Evolutionary conservation across 2,797 vertebrate species (phyloP).

Genomic region (Neosilurus mollespiculum): DNA sequence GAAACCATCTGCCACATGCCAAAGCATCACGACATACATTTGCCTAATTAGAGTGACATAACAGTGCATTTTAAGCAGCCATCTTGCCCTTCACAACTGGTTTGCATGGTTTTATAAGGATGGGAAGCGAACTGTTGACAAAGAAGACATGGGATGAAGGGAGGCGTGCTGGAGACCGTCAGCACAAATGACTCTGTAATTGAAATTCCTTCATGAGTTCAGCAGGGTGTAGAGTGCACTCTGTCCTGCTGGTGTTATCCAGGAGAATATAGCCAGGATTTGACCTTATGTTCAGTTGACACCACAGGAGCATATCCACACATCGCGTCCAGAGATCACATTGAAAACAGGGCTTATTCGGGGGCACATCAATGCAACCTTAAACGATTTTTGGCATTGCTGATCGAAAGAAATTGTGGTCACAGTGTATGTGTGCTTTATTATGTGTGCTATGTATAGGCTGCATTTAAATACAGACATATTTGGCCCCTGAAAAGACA

Average conservation of each 20-base stretch:
- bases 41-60: constrained; percentile 60
- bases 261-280: constrained; percentile 11
- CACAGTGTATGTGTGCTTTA: neutral
- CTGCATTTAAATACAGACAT: neutral
- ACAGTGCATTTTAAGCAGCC: constrained; percentile 57
- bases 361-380: neutral
- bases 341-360: constrained; percentile 7
- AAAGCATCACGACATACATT: constrained; percentile 57
- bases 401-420: neutral
- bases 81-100: constrained; percentile 60
- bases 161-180: constrained; percentile 30
- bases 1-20: constrained; percentile 55
- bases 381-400: neutral
- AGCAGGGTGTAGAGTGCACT: constrained; percentile 39
- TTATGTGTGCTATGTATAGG: neutral
- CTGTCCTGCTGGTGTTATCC: constrained; percentile 9
- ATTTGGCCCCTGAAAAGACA: neutral
- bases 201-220: constrained; percentile 54
- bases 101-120: constrained; percentile 55
- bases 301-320: constrained; percentile 6
- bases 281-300: constrained; percentile 17
- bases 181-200: constrained; percentile 49
- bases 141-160: constrained; percentile 45
- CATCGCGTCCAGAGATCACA: neutral
- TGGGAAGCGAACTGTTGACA: constrained; percentile 47